Evolutionary conservation across 2,797 vertebrate genomes (phyloP).

Genomic region (Catostomus latipinnis): DNA sequence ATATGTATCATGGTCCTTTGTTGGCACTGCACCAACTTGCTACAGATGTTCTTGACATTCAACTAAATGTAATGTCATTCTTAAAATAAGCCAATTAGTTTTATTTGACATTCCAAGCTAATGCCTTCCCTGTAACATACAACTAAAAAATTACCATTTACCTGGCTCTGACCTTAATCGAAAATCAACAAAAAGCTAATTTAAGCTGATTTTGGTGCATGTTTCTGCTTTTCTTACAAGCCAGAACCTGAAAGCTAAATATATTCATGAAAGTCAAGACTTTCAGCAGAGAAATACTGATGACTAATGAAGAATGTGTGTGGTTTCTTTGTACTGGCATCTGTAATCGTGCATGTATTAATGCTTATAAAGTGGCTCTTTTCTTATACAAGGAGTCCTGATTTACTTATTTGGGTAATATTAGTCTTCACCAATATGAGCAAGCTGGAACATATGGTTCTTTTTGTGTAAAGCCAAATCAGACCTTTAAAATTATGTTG

Average conservation of each 20-base stretch:
- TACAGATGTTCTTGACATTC: neutral
- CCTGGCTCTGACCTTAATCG: too few species aligned
- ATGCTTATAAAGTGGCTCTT: constrained; percentile 31
- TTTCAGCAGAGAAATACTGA: constrained; percentile 20
- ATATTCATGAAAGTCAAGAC: neutral
- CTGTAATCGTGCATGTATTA: constrained; percentile 22
- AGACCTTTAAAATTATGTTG: neutral
- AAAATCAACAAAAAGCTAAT: constrained; percentile 1
- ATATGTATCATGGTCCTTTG: too few species aligned
- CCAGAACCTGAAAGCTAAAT: constrained; percentile 12
- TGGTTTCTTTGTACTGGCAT: constrained; percentile 18
- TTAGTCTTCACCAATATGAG: neutral
- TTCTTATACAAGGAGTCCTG: neutral
- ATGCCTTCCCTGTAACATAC: neutral
- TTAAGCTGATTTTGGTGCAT: constrained; percentile 4
- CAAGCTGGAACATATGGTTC: constrained; percentile 21
- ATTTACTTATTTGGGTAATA: constrained; percentile 21
- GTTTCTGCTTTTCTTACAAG: constrained; percentile 10
- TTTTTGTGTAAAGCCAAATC: constrained; percentile 11
- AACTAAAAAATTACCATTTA: too few species aligned
- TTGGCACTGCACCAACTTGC: too few species aligned
- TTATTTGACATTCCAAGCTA: constrained; percentile 38
- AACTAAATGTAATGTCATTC: constrained; percentile 20
- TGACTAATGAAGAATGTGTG: constrained; percentile 19
- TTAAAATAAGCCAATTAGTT: constrained; percentile 25